Base-by-base conservation (phyloP, 2,113 vertebrate genomes). In the Clarias gariepinus region DNA sequence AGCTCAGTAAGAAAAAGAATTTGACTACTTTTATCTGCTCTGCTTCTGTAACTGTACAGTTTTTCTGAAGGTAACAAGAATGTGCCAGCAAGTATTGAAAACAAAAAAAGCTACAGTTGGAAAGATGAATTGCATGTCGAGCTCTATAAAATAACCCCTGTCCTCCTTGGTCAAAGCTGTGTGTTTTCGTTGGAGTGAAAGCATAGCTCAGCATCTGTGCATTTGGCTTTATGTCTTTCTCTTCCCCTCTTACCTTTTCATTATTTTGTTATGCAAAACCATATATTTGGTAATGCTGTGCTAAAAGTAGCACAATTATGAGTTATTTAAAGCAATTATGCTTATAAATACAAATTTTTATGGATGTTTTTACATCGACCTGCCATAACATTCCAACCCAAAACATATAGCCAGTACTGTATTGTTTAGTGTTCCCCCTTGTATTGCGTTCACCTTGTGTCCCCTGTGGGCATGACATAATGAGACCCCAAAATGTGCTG, bases 101-200 rank as follows among this genome's bases (percentile, higher is more conserved):
- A 84, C 85, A 80, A 55, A 85, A 21, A 77, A 77, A 85, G 79
- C 84, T 10, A 79, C n/a, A 79, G 33, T 84, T 53, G 81, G 91
- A 89, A 84, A 84, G 74, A 88, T 81, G 33, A 88, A 87, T 86
- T 79, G 41, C 60, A 78, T 66, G 74, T 87, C 87, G 36, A 90
- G 82, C 63, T 64, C 76, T 60, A 69, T 68, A 79, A 85, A 82
- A 87, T 82, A 53, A 84, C 58, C 69, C 88, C 69, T 83, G 16
- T 78, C 81, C 82, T 84, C 76, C 76, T 84, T 80, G 84, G 84
- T 81, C 88, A 79, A 63, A 81, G 63, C 68, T 23, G 63, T 53
- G 61, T 87, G 85, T 90, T 94, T 88, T 87, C 90, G 92, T 88
- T 84, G 86, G 93, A 93, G 30, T n/a, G 1, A 81, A 41, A 41